These are phyloP conservation scores for Salarias fasciatus DNA, from an alignment of 2,797 vertebrate genomes.

Conservation along the genomic window DNA sequence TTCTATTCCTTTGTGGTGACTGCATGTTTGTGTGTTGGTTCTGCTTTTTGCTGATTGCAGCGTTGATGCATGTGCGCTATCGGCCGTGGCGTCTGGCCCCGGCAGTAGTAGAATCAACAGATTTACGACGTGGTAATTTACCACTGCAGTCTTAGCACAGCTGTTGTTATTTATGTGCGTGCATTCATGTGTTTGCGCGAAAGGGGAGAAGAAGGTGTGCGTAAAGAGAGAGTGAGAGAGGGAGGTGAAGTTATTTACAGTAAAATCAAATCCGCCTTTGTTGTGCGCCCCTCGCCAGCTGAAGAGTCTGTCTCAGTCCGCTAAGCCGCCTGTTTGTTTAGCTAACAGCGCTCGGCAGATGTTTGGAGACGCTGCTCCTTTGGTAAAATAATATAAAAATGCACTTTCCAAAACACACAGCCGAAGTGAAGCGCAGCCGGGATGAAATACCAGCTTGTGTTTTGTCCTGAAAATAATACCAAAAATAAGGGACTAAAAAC, in stretches of 20 bases:
- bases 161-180: slow-evolving; percentile 10
- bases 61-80: slow-evolving; percentile 26
- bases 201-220: background rate
- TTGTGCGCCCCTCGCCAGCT: slow-evolving; percentile 27
- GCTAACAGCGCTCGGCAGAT: slow-evolving; percentile 22
- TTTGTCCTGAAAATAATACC: slow-evolving; percentile 17
- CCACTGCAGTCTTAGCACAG: slow-evolving; percentile 29
- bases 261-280: slow-evolving; percentile 47
- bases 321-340: slow-evolving; percentile 12
- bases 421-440: slow-evolving; percentile 4
- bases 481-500: slow-evolving; percentile 10
- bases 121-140: slow-evolving; percentile 58
- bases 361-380: slow-evolving; percentile 9
- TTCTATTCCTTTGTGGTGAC: background rate
- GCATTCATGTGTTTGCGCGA: no score
- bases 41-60: slow-evolving; percentile 33
- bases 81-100: slow-evolving; percentile 3
- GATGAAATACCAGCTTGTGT: slow-evolving; percentile 7
- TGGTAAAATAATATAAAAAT: slow-evolving; percentile 12
- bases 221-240: background rate
- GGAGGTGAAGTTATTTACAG: slow-evolving; percentile 39
- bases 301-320: slow-evolving; percentile 1
- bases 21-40: slow-evolving; percentile 10
- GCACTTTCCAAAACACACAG: background rate
- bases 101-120: slow-evolving; percentile 11